Percentiles rank a stretch among this genome's conserved stretches.
phyloP scores from a whole-genome alignment of 2,888 invertebrate species.

The Tricholauxania praeusta region DNA sequence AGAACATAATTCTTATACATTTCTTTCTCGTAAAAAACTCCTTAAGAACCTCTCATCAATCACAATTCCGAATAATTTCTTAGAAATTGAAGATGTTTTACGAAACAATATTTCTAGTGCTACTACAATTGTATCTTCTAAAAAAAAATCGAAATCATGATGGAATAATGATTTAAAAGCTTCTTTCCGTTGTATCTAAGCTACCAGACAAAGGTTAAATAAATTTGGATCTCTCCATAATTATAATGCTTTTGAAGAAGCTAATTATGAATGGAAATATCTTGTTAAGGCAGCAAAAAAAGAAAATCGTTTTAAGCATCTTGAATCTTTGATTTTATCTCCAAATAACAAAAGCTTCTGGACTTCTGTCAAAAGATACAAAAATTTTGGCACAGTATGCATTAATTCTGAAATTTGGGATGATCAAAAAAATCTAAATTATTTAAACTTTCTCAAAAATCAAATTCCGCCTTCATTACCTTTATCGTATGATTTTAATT shows the following conservation, averaged over 20 bases:
- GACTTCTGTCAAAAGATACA: too few species aligned
- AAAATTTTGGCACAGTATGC: not conserved
- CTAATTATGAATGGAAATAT: conserved; percentile 7
- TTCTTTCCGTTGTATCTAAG: not conserved
- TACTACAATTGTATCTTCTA: not conserved
- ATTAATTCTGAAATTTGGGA: too few species aligned
- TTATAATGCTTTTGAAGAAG: not conserved
- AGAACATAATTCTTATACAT: too few species aligned
- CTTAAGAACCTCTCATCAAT: too few species aligned
- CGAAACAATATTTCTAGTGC: too few species aligned
- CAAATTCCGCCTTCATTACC: not conserved
- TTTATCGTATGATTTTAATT: not conserved
- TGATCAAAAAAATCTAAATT: not conserved
- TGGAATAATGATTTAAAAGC: too few species aligned
- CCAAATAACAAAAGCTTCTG: too few species aligned
- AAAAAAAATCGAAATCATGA: not conserved
- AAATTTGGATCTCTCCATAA: not conserved
- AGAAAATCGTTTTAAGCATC: not conserved
- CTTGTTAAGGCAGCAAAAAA: not conserved
- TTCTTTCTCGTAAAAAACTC: too few species aligned
- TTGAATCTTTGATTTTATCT: too few species aligned
- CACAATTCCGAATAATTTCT: too few species aligned
- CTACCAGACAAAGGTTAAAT: not conserved
- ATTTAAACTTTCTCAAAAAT: too few species aligned
- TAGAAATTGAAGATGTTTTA: too few species aligned